A percentile compares a stretch with the other conserved stretches of the same genome.
phyloP scores from a whole-genome alignment of 1,140 invertebrate species.

The Heliothis subflexa region DNA sequence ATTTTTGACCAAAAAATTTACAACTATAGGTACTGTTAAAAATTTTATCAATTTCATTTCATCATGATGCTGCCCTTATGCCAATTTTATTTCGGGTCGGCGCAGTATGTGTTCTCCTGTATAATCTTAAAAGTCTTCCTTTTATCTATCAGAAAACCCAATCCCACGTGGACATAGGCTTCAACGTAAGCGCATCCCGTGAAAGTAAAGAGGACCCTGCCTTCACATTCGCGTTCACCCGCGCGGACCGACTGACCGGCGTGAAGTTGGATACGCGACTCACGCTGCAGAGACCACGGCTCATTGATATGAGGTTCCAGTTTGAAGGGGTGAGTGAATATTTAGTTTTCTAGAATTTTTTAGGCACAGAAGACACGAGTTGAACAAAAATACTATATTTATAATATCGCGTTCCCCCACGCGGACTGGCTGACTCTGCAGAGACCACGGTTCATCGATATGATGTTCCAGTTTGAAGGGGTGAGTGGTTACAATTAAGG shows the following conservation, averaged over 20 bases:
- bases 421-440: slow-evolving; percentile 72
- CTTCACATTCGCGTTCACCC: slow-evolving; percentile 68
- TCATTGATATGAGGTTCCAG: slow-evolving; percentile 69
- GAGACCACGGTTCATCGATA: slow-evolving; percentile 69
- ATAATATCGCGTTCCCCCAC: slow-evolving; percentile 65
- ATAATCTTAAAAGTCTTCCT: too few species aligned
- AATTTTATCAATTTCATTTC: too few species aligned
- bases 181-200: slow-evolving; percentile 77
- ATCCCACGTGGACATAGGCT: slow-evolving; percentile 76
- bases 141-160: slow-evolving; percentile 74
- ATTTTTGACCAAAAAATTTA: too few species aligned
- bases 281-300: slow-evolving; percentile 67
- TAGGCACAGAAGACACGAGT: too few species aligned
- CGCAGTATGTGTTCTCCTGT: too few species aligned
- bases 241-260: slow-evolving; percentile 75
- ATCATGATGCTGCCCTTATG: too few species aligned
- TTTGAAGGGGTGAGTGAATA: slow-evolving; percentile 80
- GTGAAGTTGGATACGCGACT: slow-evolving; percentile 74
- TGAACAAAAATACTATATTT: too few species aligned
- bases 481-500: slow-evolving; percentile 58
- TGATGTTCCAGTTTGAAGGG: slow-evolving; percentile 76
- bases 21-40: too few species aligned
- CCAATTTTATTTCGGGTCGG: too few species aligned
- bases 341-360: too few species aligned
- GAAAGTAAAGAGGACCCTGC: slow-evolving; percentile 66